Evolutionary conservation across 1,140 invertebrate genomes (phyloP), one percentile per base, ranked within the genome.

Genomic region (Battus philenor): DNA sequence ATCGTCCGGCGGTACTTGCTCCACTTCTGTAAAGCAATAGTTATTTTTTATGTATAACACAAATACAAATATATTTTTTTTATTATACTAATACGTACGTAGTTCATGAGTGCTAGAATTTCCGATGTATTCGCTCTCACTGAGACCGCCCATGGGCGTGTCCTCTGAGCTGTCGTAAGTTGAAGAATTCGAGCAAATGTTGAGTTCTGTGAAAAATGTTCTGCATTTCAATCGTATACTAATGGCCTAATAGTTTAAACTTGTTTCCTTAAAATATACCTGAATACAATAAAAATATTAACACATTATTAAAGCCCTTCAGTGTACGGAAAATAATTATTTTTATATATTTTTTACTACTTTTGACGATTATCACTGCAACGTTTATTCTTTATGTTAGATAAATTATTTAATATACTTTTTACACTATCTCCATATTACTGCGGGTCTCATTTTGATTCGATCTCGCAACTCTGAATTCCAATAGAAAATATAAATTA

Each of bases 1-100:
- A 77, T 97, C 95, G 61, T 96, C 94, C 9, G 90, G 79, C 22
- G 90, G 78, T 44, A 79, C 89, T 72, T 72, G 88, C 38, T 72
- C 87, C 53, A 79, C 86, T 75, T 78, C 88, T 12, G 62, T 60
- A 47, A 24, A 70, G 4, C 3, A 39, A 17, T 4, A 27, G 7
- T 22, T 4, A 22, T 4, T 22, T 22, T 22, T 4, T 4, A 22
- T 7, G 7, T 22, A 22, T 4, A 22, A 22, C 18, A 20, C 6
- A 20, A 6, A 20, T 2, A 20, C 2, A 3, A 6, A 34, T 17
- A 16, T 33, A 2, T 12, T 12, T 2, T 10, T 22, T 16, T 10
- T 3, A 7, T 9, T 33, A 9, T 8, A 10, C 22, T 12, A 50
- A 31, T 11, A 38, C 43, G 24, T 64, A 78, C 73, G 73, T 27